Evolutionary conservation across 2,113 vertebrate species (phyloP).

Genomic region (Chamaetylas fuelleborni): DNA sequence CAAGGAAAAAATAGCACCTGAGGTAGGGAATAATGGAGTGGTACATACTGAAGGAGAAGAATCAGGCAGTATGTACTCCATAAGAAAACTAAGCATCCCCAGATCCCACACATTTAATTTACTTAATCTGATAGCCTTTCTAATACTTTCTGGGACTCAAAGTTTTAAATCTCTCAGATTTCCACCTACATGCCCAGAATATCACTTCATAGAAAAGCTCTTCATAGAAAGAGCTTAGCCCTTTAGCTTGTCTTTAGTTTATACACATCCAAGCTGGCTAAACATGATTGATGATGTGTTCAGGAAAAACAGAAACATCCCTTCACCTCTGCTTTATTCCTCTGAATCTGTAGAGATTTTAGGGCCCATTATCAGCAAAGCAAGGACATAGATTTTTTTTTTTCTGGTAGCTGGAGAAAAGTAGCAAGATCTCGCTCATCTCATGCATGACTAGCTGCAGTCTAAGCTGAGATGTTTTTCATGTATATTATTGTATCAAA

Average conservation of each 20-base stretch:
- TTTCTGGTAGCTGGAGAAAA: background rate
- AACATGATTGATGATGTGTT: background rate
- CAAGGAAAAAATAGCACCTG: background rate
- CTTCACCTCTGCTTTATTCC: background rate
- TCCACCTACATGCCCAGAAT: background rate
- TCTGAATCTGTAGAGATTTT: background rate
- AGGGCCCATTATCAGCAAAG: background rate
- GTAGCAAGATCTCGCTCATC: background rate
- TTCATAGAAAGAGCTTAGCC: background rate
- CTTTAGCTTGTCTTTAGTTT: background rate
- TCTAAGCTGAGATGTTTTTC: background rate
- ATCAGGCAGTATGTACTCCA: background rate
- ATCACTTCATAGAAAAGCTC: background rate
- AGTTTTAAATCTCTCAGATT: background rate
- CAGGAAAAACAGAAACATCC: background rate
- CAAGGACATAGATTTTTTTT: background rate
- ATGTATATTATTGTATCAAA: background rate
- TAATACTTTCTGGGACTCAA: background rate
- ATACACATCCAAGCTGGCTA: background rate
- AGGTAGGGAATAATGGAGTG: background rate
- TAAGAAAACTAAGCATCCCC: background rate
- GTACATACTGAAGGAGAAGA: background rate
- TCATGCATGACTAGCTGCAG: background rate
- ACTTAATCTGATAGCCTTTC: background rate
- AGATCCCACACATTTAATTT: background rate